These are phyloP conservation scores for Phalacrocorax pelagicus DNA, from an alignment of 2,113 vertebrate genomes.

Conservation along the genomic window DNA sequence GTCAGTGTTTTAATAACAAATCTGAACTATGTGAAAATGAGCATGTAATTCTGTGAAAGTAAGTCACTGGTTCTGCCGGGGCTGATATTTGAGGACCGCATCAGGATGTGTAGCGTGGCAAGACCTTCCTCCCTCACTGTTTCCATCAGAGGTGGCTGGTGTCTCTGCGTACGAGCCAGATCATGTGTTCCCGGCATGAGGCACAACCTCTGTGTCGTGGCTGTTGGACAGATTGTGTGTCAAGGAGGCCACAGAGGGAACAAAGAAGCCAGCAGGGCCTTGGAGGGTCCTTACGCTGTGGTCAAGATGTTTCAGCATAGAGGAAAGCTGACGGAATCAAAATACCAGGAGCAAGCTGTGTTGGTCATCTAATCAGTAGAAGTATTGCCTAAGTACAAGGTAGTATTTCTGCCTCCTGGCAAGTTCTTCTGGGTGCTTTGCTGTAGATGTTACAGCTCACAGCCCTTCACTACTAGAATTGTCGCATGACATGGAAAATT, in stretches of 20 bases:
- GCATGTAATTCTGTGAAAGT: background rate
- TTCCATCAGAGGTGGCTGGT: background rate
- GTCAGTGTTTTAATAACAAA: too few species aligned
- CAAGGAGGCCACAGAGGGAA: background rate
- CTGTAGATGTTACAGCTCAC: background rate
- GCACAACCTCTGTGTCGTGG: background rate
- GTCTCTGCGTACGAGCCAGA: background rate
- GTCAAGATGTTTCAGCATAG: background rate
- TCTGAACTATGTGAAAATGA: background rate
- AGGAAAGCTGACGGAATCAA: background rate
- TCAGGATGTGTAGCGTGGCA: background rate
- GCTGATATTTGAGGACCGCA: background rate
- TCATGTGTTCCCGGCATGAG: accelerated
- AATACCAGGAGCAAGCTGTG: background rate
- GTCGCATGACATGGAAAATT: background rate
- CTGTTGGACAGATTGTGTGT: background rate
- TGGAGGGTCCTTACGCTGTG: background rate
- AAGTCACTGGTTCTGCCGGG: background rate
- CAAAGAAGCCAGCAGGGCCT: background rate
- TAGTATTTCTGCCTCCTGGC: background rate
- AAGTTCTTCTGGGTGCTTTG: background rate
- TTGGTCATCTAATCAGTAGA: too few species aligned
- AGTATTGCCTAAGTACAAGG: background rate
- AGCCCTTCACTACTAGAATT: background rate
- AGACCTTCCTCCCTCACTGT: background rate